These are phyloP conservation scores for Clarias pachynema DNA, from an alignment of 2,797 vertebrate species.

Conservation along the genomic window DNA sequence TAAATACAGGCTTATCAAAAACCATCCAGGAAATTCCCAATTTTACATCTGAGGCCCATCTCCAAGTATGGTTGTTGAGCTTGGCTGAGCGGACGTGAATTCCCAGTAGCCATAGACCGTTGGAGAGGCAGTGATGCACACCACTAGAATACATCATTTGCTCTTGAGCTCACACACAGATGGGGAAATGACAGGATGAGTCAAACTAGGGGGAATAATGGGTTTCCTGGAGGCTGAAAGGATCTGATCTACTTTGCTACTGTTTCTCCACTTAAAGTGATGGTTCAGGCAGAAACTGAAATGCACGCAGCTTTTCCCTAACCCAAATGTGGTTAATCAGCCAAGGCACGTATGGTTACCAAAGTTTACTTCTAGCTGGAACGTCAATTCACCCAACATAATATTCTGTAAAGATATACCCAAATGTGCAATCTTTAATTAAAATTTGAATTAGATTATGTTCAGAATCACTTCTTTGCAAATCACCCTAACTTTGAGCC, in stretches of 20 bases:
- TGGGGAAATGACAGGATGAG: conserved; percentile 54
- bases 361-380: background rate
- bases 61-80: conserved; percentile 51
- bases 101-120: conserved; percentile 54
- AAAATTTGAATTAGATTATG: background rate
- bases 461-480: background rate
- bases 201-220: conserved; percentile 56
- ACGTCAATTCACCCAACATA: background rate
- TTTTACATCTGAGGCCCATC: conserved; percentile 57
- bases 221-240: conserved; percentile 46
- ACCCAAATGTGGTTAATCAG: conserved; percentile 5
- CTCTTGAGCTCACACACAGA: conserved; percentile 50
- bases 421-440: background rate
- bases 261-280: conserved; percentile 20
- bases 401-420: background rate
- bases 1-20: conserved; percentile 49
- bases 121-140: conserved; percentile 51
- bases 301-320: background rate
- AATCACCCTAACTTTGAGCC: background rate
- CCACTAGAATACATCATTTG: conserved; percentile 50
- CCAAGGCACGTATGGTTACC: background rate
- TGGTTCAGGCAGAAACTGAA: conserved; percentile 7
- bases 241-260: conserved; percentile 43
- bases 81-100: conserved; percentile 51
- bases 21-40: conserved; percentile 55